Evolutionary conservation across 2,113 vertebrate genomes (phyloP), one percentile per base, ranked within the genome.

Genomic region (Phalacrocorax carbo): DNA sequence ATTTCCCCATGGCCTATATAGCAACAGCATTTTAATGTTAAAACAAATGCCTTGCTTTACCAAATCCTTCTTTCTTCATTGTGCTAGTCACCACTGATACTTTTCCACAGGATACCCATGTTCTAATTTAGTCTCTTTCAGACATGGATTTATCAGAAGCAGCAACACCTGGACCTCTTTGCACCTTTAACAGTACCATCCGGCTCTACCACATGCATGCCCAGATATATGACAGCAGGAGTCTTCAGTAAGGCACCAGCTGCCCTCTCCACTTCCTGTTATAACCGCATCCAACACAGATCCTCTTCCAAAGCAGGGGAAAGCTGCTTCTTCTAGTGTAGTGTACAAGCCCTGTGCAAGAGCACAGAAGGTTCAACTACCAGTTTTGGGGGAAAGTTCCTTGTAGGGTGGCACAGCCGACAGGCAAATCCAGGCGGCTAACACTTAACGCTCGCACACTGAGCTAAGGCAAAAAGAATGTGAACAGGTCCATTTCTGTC

Each of bases 401-500:
- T 36, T 52, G 60, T 30, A 76, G 11, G 27, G 49, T 82, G 60
- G 51, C 60, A 85, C 34, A 48, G 27, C 38, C 3, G 2, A 6
- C 48, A 82, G 23, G 27, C 27, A 82, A 94, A 88, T 92, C 3
- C 23, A 86, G 36, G 60, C 27, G 2, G 34, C 65, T 86, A 65
- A 23, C 49, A 40, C 54, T 95, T 77, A 34, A 80, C 26, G 6
- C 13, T 77, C 6, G 4, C 34, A 27, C 3, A 1, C 42, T 80
- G 94, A 96, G 57, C 60, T 79, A 95, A 90, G 70, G 92, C 60
- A 88, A 70, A 94, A 95, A 91, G 93, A 85, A 95, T 95, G 88
- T n/a, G 32, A 77, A 38, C 16, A 29, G 21, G 36, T 95, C 84
- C 7, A 42, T 78, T 81, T 95, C 76, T 40, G 68, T 86, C 90